Percentiles rank a stretch among this genome's conserved stretches.
Conservation (phyloP, 2,888 invertebrate species). For the Drosophila helvetica region DNA sequence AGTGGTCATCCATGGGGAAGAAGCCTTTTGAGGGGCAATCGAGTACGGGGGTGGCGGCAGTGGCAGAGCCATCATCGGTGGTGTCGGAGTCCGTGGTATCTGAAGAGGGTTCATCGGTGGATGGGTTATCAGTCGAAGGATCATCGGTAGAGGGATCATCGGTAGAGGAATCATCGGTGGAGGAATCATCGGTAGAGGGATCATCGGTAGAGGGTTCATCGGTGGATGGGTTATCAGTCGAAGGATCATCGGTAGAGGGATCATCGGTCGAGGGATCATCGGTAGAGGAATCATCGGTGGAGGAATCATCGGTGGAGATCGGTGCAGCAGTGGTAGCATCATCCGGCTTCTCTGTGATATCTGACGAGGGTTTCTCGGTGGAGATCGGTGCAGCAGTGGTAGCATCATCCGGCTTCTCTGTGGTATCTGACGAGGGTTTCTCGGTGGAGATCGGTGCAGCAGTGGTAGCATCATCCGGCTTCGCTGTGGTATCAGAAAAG, state of each 20-base stretch:
- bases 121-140: conserved; percentile 1
- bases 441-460: not conserved
- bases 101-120: conserved; percentile 4
- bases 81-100: conserved; percentile 8
- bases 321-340: not conserved
- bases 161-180: not conserved
- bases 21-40: conserved; percentile 67
- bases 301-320: too few species aligned
- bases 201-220: not conserved
- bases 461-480: too few species aligned
- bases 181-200: not conserved
- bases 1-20: conserved; percentile 53
- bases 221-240: not conserved
- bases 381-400: not conserved
- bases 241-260: too few species aligned
- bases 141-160: conserved; percentile 10
- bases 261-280: too few species aligned
- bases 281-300: too few species aligned
- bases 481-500: not conserved
- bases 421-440: not conserved
- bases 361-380: not conserved
- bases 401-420: conserved; percentile 1
- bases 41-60: conserved; percentile 2
- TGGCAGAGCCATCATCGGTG: conserved; percentile 6
- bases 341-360: too few species aligned